Evolutionary conservation across 1,140 invertebrate species (phyloP).

Genomic region (Drosophila rufa): DNA sequence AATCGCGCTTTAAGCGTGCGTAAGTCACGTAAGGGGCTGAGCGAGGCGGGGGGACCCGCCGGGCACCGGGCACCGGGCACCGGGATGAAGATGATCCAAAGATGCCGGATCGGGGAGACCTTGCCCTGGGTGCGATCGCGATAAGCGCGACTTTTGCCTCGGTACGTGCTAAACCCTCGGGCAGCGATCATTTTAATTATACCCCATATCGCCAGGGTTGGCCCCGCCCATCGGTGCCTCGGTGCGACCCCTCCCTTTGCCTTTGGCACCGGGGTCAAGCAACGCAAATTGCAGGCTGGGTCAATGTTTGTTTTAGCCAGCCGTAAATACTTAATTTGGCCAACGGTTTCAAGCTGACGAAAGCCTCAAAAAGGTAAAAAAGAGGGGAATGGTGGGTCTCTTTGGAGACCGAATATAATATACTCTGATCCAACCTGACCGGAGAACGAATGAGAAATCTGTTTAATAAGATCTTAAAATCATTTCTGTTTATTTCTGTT

Average conservation of each 20-base stretch:
- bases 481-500: neutral
- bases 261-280: conserved; percentile 57
- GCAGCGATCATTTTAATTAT: conserved; percentile 79
- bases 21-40: conserved; percentile 65
- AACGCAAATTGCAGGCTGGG: conserved; percentile 75
- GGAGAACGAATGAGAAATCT: too few species aligned
- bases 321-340: conserved; percentile 77
- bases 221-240: conserved; percentile 22
- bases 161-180: conserved; percentile 75
- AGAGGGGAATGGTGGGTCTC: neutral
- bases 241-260: neutral
- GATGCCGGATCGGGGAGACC: conserved; percentile 51
- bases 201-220: conserved; percentile 28
- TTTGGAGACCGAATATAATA: neutral
- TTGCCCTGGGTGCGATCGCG: conserved; percentile 80
- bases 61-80: neutral
- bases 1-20: conserved; percentile 76
- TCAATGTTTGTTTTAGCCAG: conserved; percentile 71
- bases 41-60: neutral
- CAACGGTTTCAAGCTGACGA: conserved; percentile 64
- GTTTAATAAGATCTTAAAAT: neutral
- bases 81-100: conserved; percentile 31
- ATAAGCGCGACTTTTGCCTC: conserved; percentile 81
- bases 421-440: conserved; percentile 2
- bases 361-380: conserved; percentile 19